Evolutionary conservation across 2,797 vertebrate genomes (phyloP).

Genomic region (Leptodactylus fallax): DNA sequence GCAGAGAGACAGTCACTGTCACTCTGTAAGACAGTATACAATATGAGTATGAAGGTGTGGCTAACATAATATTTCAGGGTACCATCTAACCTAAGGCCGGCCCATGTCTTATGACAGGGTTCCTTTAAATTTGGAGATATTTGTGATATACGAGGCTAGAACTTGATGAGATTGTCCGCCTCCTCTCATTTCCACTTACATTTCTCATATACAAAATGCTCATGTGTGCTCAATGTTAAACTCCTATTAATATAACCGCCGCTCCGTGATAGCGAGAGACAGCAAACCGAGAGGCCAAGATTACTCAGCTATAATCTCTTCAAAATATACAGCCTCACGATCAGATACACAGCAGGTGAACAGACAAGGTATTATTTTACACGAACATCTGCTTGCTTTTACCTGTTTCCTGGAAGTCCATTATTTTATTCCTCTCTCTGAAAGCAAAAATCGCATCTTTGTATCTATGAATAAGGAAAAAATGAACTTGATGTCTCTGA

Average conservation of each 20-base stretch:
- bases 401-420: slow-evolving; percentile 53
- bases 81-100: not conserved
- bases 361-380: slow-evolving; percentile 36
- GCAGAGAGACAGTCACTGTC: no score
- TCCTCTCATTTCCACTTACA: not conserved
- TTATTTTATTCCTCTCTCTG: slow-evolving; percentile 36
- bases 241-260: slow-evolving; percentile 24
- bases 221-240: slow-evolving; percentile 16
- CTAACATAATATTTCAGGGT: not conserved
- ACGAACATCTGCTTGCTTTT: slow-evolving; percentile 55
- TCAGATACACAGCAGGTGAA: slow-evolving; percentile 39
- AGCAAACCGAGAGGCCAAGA: slow-evolving; percentile 24
- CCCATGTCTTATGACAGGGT: not conserved
- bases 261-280: slow-evolving; percentile 8
- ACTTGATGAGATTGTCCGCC: not conserved
- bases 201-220: not conserved
- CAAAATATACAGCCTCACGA: slow-evolving; percentile 45
- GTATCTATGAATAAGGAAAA: slow-evolving; percentile 5
- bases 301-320: slow-evolving; percentile 41
- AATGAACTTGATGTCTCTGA: not conserved
- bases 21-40: not conserved
- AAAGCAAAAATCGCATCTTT: not conserved
- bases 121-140: not conserved
- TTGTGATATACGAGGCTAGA: not conserved
- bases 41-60: not conserved